A percentile compares a stretch with the other conserved stretches of the same genome.
Evolutionary conservation across 1,140 invertebrate genomes (phyloP).

Genomic region (Aphaenogaster ashmeadi): DNA sequence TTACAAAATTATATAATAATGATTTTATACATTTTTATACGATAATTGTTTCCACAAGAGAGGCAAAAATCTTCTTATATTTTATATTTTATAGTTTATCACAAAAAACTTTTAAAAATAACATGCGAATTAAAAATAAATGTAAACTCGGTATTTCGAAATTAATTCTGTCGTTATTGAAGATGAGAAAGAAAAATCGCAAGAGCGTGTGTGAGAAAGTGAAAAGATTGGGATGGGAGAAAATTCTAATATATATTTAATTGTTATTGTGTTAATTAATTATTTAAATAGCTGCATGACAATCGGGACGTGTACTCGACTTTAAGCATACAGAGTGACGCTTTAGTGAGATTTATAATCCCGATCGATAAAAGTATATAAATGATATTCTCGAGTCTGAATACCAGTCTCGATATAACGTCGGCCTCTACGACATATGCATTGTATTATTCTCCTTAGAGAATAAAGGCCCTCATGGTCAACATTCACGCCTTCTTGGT

Average conservation of each 20-base stretch:
- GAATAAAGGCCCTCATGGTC: slow-evolving; percentile 68
- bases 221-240: slow-evolving; percentile 53
- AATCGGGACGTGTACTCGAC: slow-evolving; percentile 13
- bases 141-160: not conserved
- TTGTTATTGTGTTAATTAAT: slow-evolving; percentile 76
- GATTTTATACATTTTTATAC: slow-evolving; percentile 13
- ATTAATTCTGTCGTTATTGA: slow-evolving; percentile 41
- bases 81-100: slow-evolving; percentile 10
- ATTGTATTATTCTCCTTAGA: slow-evolving; percentile 70
- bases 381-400: slow-evolving; percentile 5
- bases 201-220: slow-evolving; percentile 17
- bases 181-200: slow-evolving; percentile 17
- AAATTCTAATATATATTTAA: slow-evolving; percentile 79
- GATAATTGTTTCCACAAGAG: not conserved
- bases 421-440: slow-evolving; percentile 56
- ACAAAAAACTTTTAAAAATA: not conserved
- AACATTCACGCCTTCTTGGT: not conserved
- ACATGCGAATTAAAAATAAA: slow-evolving; percentile 16
- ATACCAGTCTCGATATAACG: slow-evolving; percentile 38
- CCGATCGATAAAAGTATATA: slow-evolving; percentile 35
- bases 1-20: slow-evolving; percentile 22
- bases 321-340: slow-evolving; percentile 32
- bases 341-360: slow-evolving; percentile 45
- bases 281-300: slow-evolving; percentile 68
- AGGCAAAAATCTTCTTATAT: not conserved